A percentile compares a stretch with the other conserved stretches of the same genome.
Conservation (phyloP, 1,140 invertebrate species). For the Linepithema humile region DNA sequence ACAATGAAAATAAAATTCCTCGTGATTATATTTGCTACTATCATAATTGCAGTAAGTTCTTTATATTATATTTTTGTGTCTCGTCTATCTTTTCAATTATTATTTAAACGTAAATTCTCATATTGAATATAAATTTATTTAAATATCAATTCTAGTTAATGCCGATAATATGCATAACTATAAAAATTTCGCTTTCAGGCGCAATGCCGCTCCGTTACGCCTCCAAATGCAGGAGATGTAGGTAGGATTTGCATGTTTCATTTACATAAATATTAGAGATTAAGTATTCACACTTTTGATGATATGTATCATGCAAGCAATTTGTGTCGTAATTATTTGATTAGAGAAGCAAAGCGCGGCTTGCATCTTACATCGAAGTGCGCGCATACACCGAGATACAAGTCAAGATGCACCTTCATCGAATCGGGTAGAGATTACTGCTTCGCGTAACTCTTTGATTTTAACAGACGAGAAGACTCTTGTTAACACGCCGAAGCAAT, state of each 20-base stretch:
- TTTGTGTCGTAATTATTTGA: background rate
- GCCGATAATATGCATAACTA: no score
- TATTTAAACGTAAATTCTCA: background rate
- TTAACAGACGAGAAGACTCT: background rate
- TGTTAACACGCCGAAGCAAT: background rate
- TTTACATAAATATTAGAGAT: background rate
- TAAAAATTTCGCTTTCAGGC: no score
- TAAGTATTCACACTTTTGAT: background rate
- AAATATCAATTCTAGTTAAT: no score
- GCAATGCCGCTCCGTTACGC: background rate
- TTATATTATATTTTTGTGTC: background rate
- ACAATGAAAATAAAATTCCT: conserved; percentile 1
- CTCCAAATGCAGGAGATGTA: background rate
- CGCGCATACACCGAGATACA: conserved; percentile 22
- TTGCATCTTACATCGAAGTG: background rate
- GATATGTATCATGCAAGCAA: background rate
- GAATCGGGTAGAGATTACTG: background rate
- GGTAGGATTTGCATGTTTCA: background rate
- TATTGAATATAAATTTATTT: background rate
- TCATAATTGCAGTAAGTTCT: conserved; percentile 13
- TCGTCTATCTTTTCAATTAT: background rate
- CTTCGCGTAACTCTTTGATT: background rate
- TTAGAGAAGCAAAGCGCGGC: background rate
- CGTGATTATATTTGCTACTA: background rate
- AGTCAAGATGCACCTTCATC: background rate